A percentile compares a stretch with the other conserved stretches of the same genome.
These are phyloP conservation scores for Masticophis lateralis DNA, from an alignment of 2,797 vertebrate genomes.

Conservation along the genomic window DNA sequence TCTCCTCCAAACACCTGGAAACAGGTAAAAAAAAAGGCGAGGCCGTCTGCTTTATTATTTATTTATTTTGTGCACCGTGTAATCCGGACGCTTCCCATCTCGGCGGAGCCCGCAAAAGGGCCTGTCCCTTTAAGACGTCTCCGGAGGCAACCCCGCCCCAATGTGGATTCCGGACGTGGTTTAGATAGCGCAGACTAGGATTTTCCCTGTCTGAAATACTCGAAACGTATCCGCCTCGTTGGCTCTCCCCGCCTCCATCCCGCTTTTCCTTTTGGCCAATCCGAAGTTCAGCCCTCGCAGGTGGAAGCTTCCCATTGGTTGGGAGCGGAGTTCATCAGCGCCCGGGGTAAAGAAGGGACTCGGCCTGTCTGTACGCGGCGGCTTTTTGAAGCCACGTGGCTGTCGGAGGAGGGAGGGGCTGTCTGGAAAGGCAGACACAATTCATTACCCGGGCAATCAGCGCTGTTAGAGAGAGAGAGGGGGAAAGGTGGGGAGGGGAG, in stretches of 20 bases:
- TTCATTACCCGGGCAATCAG: conserved; percentile 30
- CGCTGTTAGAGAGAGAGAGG: not conserved
- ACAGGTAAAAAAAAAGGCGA: not conserved
- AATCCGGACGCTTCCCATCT: no score
- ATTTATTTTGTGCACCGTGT: not conserved
- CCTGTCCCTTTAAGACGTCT: conserved; percentile 61
- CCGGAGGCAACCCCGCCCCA: not conserved
- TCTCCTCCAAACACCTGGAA: not conserved
- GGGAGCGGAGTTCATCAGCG: conserved; percentile 30
- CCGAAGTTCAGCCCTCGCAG: conserved; percentile 20
- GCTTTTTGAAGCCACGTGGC: conserved; percentile 61
- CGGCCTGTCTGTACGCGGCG: conserved; percentile 17
- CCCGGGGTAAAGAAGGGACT: conserved; percentile 2
- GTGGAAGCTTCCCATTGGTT: conserved; percentile 32
- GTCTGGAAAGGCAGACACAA: conserved; percentile 20
- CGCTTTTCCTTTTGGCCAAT: conserved; percentile 33
- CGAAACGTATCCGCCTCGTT: not conserved
- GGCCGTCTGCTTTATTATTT: no score
- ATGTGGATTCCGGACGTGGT: conserved; percentile 54
- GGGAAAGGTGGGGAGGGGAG: not conserved
- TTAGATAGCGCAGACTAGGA: conserved; percentile 38
- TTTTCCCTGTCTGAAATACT: conserved; percentile 10
- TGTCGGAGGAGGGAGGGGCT: not conserved
- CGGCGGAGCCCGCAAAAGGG: conserved; percentile 5
- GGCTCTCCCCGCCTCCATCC: no score